Percentiles rank a stretch among this genome's conserved stretches.
phyloP scores from a whole-genome alignment of 2,797 vertebrate species.

The Steatocranus sp. region DNA sequence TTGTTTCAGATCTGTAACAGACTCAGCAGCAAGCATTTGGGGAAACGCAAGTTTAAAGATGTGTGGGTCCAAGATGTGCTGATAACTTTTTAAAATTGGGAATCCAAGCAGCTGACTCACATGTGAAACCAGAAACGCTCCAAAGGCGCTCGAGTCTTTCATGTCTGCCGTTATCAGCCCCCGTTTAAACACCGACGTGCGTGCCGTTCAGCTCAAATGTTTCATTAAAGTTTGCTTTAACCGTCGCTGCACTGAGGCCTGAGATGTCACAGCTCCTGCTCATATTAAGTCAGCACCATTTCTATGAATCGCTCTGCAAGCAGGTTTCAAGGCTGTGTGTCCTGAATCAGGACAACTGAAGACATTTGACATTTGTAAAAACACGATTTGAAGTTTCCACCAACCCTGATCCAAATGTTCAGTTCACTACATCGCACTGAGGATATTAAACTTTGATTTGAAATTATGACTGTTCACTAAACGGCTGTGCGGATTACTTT shows the following conservation, averaged over 20 bases:
- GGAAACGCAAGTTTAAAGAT: not conserved
- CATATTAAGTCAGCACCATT: not conserved
- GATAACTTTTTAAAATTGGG: not conserved
- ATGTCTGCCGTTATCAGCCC: not conserved
- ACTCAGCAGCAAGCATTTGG: not conserved
- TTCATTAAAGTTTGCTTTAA: not conserved
- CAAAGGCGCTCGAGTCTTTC: not conserved
- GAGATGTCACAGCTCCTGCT: not conserved
- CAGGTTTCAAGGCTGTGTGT: not conserved
- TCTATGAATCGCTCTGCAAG: not conserved
- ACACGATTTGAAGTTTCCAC: not conserved
- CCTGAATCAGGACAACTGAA: not conserved
- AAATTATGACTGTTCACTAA: not conserved
- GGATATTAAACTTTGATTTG: not conserved
- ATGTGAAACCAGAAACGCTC: not conserved
- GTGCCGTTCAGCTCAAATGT: not conserved
- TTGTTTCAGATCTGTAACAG: not conserved
- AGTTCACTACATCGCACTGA: not conserved
- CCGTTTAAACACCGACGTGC: not conserved
- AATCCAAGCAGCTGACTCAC: not conserved
- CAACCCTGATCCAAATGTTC: not conserved
- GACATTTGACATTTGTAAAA: not conserved
- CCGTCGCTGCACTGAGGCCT: fast-evolving
- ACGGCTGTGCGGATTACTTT: fast-evolving
- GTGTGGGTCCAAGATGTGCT: not conserved